Percentiles rank a stretch among this genome's conserved stretches.
Evolutionary conservation across 2,113 vertebrate genomes (phyloP).

Genomic region (Camelus dromedarius): DNA sequence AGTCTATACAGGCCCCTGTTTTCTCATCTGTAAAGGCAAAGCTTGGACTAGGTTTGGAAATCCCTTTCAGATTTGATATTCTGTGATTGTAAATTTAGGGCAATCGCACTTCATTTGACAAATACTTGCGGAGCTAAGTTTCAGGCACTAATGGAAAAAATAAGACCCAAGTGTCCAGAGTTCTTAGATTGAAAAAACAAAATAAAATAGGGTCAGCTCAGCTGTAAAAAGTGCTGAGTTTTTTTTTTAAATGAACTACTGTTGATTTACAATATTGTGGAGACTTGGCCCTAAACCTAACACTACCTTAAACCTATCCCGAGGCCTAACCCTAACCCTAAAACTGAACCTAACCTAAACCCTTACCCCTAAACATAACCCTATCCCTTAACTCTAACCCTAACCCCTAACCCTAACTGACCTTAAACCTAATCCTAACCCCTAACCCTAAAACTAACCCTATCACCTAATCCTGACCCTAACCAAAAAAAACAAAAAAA

Average conservation of each 20-base stretch:
- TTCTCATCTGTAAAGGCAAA: neutral
- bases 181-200: neutral
- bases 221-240: neutral
- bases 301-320: too few species aligned
- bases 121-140: neutral
- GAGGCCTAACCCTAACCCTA: too few species aligned
- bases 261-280: neutral
- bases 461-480: too few species aligned
- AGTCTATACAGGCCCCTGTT: neutral
- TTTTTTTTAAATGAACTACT: neutral
- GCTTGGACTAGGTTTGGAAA: neutral
- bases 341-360: too few species aligned
- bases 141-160: neutral
- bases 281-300: too few species aligned
- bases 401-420: too few species aligned
- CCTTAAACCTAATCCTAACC: too few species aligned
- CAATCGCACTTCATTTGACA: neutral
- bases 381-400: too few species aligned
- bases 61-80: neutral
- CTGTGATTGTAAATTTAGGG: slow-evolving; percentile 4
- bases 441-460: too few species aligned
- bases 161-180: neutral
- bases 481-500: too few species aligned
- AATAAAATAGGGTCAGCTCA: neutral
- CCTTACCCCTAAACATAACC: too few species aligned